These are phyloP conservation scores for Artibeus jamaicensis DNA, from an alignment of 2,797 vertebrate species.

Conservation along the genomic window DNA sequence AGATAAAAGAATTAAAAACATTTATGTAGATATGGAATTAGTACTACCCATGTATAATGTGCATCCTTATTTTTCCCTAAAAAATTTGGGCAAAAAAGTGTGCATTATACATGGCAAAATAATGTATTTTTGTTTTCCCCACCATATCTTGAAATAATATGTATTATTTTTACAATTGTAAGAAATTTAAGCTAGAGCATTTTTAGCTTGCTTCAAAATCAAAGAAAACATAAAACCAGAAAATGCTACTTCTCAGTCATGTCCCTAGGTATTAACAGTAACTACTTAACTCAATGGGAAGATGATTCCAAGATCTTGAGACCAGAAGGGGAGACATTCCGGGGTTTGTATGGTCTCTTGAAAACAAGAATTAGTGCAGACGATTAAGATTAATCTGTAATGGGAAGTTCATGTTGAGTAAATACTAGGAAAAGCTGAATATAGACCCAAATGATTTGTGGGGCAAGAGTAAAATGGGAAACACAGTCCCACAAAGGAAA, in stretches of 20 bases:
- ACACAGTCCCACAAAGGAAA: neutral
- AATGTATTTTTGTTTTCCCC: neutral
- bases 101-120: no score
- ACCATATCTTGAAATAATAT: neutral
- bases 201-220: slow-evolving; percentile 21
- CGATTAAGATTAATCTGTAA: neutral
- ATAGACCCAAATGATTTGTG: neutral
- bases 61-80: no score
- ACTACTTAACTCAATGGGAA: neutral
- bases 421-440: neutral
- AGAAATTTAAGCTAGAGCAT: neutral
- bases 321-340: neutral
- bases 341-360: neutral
- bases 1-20: no score
- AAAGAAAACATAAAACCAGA: slow-evolving; percentile 10
- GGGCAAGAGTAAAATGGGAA: neutral
- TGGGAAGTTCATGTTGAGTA: neutral
- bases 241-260: neutral
- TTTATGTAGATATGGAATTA: no score
- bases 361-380: neutral
- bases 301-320: neutral
- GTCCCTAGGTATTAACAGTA: neutral
- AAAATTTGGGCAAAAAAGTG: no score
- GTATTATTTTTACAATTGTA: neutral
- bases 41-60: no score